Conservation (phyloP, 2,888 invertebrate species). For the Disparrhopalites patrizii region DNA sequence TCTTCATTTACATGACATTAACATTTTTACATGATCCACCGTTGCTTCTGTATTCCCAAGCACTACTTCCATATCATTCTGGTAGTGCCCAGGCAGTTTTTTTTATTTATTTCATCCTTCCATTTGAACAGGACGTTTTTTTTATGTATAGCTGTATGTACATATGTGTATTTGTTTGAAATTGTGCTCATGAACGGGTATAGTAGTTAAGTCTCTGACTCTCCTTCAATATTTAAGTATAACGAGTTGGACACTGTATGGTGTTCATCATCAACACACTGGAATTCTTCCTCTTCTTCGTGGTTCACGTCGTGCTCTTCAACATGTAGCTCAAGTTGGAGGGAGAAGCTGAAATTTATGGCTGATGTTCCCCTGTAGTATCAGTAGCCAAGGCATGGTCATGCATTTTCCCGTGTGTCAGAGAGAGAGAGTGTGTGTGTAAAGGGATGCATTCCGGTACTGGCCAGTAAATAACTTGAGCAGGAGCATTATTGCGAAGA, state of each 20-base stretch:
- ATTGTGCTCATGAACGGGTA: too few relatives aligned
- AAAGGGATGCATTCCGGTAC: too few relatives aligned
- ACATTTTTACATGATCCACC: constrained; percentile 13
- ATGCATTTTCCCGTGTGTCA: too few relatives aligned
- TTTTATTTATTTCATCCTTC: too few relatives aligned
- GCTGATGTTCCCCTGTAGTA: background rate
- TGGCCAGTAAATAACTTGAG: too few relatives aligned
- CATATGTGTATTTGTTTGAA: too few relatives aligned
- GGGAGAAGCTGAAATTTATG: constrained; percentile 3
- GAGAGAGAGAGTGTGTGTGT: too few relatives aligned
- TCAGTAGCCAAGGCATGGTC: background rate
- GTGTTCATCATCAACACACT: too few relatives aligned
- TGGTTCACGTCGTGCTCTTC: constrained; percentile 8
- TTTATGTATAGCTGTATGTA: too few relatives aligned
- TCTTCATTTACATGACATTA: constrained; percentile 16
- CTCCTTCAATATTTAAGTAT: background rate
- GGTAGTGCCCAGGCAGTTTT: background rate
- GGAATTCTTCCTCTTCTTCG: constrained; percentile 7
- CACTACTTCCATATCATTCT: background rate
- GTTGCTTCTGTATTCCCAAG: constrained; percentile 10
- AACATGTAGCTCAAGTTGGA: background rate
- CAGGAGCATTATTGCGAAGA: too few relatives aligned
- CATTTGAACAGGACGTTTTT: too few relatives aligned
- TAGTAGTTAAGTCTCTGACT: background rate
- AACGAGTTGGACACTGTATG: background rate